phyloP scores from a whole-genome alignment of 2,113 vertebrate genomes.

The Anser cygnoides region DNA sequence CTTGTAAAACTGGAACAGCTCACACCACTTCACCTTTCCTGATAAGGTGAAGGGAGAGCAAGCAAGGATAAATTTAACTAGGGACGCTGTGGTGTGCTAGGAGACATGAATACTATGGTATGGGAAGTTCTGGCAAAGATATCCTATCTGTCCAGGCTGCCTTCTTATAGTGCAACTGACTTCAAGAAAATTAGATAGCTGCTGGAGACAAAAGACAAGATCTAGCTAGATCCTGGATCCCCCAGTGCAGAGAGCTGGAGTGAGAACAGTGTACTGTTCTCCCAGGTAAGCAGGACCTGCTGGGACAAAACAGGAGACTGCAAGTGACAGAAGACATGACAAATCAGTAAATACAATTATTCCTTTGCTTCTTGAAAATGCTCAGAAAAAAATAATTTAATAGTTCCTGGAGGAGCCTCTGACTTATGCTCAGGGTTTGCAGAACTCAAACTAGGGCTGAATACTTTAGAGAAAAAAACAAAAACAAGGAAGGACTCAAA shows the following conservation, averaged over 20 bases:
- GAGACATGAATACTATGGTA: rapidly evolving
- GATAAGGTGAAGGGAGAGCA: background rate
- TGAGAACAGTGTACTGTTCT: background rate
- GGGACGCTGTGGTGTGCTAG: background rate
- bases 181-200: background rate
- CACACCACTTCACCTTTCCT: background rate
- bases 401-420: background rate
- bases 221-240: background rate
- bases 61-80: background rate
- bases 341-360: background rate
- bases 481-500: background rate
- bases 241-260: background rate
- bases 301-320: background rate
- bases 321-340: background rate
- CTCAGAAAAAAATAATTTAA: background rate
- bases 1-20: background rate
- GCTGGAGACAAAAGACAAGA: background rate
- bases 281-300: background rate
- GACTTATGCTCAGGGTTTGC: background rate
- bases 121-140: background rate
- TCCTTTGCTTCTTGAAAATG: background rate
- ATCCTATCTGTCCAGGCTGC: background rate
- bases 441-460: background rate
- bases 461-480: background rate
- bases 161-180: background rate